Conservation (phyloP, 1,140 invertebrate genomes). For the Atta texana region DNA sequence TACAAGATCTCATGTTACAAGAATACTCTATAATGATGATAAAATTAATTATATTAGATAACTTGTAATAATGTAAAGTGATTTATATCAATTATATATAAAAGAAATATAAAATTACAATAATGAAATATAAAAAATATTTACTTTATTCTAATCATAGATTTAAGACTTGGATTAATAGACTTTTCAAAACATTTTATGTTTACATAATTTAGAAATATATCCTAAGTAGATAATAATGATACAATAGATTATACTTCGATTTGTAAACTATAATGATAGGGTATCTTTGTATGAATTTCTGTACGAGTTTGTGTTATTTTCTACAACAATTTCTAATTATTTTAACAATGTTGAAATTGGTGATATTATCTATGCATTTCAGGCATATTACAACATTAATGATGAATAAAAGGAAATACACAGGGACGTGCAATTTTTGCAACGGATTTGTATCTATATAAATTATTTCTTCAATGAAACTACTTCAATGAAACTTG, state of each 20-base stretch:
- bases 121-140: background rate
- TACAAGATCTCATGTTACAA: background rate
- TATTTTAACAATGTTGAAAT: background rate
- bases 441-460: no score
- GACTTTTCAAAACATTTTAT: background rate
- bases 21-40: background rate
- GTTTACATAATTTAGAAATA: background rate
- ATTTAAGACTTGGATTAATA: background rate
- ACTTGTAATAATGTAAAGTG: background rate
- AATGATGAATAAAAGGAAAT: no score
- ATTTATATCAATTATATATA: background rate
- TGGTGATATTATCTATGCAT: no score
- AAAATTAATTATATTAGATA: conserved; percentile 11
- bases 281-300: background rate
- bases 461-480: no score
- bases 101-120: background rate
- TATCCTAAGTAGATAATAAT: background rate
- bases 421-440: no score
- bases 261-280: background rate
- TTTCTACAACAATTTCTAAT: background rate
- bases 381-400: no score
- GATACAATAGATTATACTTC: no score
- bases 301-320: background rate
- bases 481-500: no score
- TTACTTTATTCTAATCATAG: background rate